Base-by-base conservation (phyloP, 2,797 vertebrate species). In the Siniperca undulata region DNA sequence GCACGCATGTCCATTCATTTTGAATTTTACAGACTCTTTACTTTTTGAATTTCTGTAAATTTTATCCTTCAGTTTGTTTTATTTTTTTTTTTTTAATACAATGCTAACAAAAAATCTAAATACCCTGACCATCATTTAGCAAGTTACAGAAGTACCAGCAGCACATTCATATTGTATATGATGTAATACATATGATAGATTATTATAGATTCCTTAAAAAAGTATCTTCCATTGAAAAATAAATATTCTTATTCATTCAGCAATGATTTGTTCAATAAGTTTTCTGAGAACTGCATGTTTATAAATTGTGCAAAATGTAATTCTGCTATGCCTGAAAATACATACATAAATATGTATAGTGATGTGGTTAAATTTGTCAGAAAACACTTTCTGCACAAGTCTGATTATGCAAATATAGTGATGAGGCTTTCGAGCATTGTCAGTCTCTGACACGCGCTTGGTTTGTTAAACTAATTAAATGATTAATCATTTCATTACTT, bases 381-480 rank as follows among this genome's bases (percentile, higher is more conserved):
- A 42, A 77, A 83, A 84, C 60, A 78, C 30, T 67, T 70, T 70
- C 24, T 77, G 70, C 67, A 81, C 24, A 68, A 76, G 53, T 86
- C 58, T 77, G 60, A 89, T 91, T 89, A 89, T 89, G 80, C 76
- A 86, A 86, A 87, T 86, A 71, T 80, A 83, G 22, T 36, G 76
- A 90, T 90, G 71, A 88, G 84, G 70, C 44, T 77, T 89, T 82
- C 24, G n/a, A 84, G 84, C 80, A 73, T 38, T 83, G 88, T 81
- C 80, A 78, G 69, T 77, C 44, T 78, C 64, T 85, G 77, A 79
- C 75, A 77, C 22, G 67, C 70, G 53, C 81, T 86, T 89, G 74
- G 88, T 91, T 93, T 91, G 87, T 92, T 87, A 58, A 82, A 74
- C 81, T 90, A 90, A 93, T 91, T 87, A 81, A 90, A 93, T 88